Evolutionary conservation across 1,140 invertebrate species (phyloP).

Genomic region (Oryctes rhinoceros): DNA sequence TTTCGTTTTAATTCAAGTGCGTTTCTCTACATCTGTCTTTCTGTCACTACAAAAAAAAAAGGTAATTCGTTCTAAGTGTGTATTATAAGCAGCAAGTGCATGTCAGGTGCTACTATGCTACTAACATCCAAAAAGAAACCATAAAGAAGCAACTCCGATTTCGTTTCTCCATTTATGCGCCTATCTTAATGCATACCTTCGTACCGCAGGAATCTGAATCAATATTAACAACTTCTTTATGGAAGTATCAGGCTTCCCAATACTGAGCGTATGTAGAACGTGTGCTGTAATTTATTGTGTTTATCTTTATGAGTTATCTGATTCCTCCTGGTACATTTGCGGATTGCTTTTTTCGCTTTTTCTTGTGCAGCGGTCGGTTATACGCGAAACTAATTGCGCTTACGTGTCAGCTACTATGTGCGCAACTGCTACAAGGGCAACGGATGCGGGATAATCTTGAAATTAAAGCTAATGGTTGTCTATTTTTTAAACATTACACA

Average conservation of each 20-base stretch:
- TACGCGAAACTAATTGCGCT: background rate
- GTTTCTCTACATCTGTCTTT: background rate
- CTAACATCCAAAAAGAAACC: background rate
- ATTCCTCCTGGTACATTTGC: background rate
- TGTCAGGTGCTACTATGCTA: constrained; percentile 5
- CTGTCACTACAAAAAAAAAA: background rate
- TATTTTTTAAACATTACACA: no score
- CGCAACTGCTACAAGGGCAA: no score
- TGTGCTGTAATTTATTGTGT: constrained; percentile 28
- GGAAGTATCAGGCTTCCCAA: background rate
- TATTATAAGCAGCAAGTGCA: background rate
- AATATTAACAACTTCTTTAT: constrained; percentile 15
- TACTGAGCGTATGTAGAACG: background rate
- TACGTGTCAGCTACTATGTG: background rate
- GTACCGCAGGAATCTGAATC: constrained; percentile 23
- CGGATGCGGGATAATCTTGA: no score
- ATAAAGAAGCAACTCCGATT: background rate
- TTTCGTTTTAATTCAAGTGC: background rate
- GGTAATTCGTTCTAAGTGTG: background rate
- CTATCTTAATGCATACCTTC: background rate
- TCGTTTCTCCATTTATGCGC: background rate
- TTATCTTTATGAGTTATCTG: constrained; percentile 33
- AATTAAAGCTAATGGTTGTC: no score
- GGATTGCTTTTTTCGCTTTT: background rate
- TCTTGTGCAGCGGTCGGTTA: background rate